Evolutionary conservation across 2,888 invertebrate genomes (phyloP).

Genomic region (Cetonia aurata): DNA sequence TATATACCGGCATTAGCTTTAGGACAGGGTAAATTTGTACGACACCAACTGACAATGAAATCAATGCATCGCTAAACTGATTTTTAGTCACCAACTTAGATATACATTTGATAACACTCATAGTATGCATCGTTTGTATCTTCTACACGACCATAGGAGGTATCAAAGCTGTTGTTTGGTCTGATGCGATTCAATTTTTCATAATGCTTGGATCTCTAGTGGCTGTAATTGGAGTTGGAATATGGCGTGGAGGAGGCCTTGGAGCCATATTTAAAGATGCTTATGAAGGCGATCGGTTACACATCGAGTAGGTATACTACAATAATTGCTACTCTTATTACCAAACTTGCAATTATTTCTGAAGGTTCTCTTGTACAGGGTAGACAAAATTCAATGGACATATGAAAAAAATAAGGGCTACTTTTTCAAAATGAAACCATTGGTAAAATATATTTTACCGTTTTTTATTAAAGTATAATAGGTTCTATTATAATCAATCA

Average conservation of each 20-base stretch:
- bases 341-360: too few species aligned
- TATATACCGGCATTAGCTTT: constrained; percentile 79
- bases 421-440: too few species aligned
- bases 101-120: constrained; percentile 72
- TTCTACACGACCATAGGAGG: constrained; percentile 81
- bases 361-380: too few species aligned
- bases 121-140: constrained; percentile 78
- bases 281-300: constrained; percentile 17
- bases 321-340: neutral
- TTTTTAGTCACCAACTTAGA: constrained; percentile 54
- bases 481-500: too few species aligned
- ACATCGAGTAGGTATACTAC: constrained; percentile 19
- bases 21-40: constrained; percentile 64
- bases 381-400: too few species aligned
- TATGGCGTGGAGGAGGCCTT: constrained; percentile 70
- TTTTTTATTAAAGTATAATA: too few species aligned
- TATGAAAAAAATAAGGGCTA: too few species aligned
- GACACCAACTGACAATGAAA: neutral
- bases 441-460: too few species aligned
- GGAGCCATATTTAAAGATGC: constrained; percentile 70
- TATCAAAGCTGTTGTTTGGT: constrained; percentile 75
- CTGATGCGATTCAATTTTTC: constrained; percentile 72
- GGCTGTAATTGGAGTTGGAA: constrained; percentile 71
- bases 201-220: constrained; percentile 70
- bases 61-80: neutral